Conservation (phyloP, 2,888 invertebrate genomes). For the Cremastinae sp. region DNA sequence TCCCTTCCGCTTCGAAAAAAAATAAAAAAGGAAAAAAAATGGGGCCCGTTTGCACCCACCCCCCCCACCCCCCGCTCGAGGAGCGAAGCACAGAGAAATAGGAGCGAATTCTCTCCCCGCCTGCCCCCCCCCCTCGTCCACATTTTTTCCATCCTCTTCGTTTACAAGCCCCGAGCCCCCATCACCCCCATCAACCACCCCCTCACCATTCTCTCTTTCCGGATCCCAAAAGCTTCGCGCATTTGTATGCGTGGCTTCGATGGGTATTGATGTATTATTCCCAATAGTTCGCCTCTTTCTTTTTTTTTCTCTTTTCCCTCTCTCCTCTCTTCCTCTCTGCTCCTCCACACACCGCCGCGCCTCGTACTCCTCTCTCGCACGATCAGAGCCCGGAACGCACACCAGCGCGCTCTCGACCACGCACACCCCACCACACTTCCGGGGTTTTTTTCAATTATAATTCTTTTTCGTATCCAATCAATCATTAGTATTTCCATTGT, state of each 20-base stretch:
- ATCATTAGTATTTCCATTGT: constrained; percentile 81
- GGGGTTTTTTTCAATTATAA: constrained; percentile 80
- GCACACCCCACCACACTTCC: constrained; percentile 67
- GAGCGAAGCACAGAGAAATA: constrained; percentile 39
- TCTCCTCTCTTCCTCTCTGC: constrained; percentile 17
- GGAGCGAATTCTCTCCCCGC: constrained; percentile 28
- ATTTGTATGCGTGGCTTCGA: constrained; percentile 80
- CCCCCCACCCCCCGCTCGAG: constrained; percentile 26
- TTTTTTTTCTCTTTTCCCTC: constrained; percentile 61
- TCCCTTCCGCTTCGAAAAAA: constrained; percentile 4
- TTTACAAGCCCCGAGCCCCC: constrained; percentile 54
- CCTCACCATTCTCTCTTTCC: constrained; percentile 24
- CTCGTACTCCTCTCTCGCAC: no score
- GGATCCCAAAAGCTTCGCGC: constrained; percentile 65
- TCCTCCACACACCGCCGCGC: constrained; percentile 26
- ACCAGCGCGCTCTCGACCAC: neutral
- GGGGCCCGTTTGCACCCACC: constrained; percentile 30
- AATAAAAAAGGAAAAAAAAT: constrained; percentile 29
- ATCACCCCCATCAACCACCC: constrained; percentile 29
- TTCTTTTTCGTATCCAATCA: constrained; percentile 81
- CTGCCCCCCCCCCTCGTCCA: constrained; percentile 40
- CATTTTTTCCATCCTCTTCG: constrained; percentile 62
- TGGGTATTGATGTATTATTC: constrained; percentile 80
- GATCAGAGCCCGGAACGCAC: neutral
- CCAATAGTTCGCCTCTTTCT: constrained; percentile 78